Percentiles rank a stretch among this genome's conserved stretches.
These are phyloP conservation scores for Natator depressus DNA, from an alignment of 2,113 vertebrate species.

Conservation along the genomic window DNA sequence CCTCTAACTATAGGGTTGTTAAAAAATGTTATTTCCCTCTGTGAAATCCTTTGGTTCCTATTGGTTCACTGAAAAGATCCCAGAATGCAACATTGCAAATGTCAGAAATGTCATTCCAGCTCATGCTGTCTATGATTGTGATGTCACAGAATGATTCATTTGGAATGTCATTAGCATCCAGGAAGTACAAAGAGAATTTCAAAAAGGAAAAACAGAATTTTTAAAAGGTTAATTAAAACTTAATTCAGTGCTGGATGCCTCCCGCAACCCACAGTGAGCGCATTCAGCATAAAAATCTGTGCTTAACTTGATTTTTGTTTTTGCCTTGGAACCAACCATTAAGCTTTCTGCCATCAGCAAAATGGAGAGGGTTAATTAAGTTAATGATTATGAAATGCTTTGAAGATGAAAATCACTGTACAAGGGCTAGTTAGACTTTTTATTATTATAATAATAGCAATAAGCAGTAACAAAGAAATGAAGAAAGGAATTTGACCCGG, in stretches of 20 bases:
- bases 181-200: neutral
- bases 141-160: neutral
- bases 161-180: neutral
- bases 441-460: neutral
- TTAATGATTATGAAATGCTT: neutral
- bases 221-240: neutral
- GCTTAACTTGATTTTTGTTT: neutral
- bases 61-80: neutral
- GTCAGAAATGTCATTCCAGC: neutral
- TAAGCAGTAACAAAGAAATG: constrained; percentile 3
- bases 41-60: neutral
- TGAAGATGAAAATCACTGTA: neutral
- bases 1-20: neutral
- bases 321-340: constrained; percentile 4
- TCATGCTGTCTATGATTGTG: neutral
- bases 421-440: neutral
- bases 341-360: neutral
- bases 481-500: neutral
- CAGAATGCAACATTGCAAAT: neutral
- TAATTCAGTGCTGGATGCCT: neutral
- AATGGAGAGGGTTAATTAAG: neutral
- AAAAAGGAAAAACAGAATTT: neutral
- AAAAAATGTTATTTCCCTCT: neutral
- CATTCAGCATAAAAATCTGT: neutral
- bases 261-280: neutral